phyloP scores from a whole-genome alignment of 2,888 invertebrate species.

The Pandemis cinnamomeana region DNA sequence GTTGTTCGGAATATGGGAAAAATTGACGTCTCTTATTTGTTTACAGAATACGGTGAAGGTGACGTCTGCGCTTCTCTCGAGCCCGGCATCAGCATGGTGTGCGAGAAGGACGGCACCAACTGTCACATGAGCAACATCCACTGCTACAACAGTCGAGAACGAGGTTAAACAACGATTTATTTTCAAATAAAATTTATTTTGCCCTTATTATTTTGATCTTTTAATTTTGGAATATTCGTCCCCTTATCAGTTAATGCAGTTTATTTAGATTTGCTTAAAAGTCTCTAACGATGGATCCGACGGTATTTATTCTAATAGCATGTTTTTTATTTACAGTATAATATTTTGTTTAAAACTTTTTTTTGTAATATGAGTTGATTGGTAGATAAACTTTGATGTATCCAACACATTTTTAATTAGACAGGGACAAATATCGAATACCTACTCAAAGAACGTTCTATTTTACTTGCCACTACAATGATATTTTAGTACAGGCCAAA shows the following conservation, averaged over 20 bases:
- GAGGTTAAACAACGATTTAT: constrained; percentile 27
- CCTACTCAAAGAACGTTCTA: too few relatives aligned
- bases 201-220: constrained; percentile 18
- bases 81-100: constrained; percentile 69
- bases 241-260: not conserved
- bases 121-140: constrained; percentile 68
- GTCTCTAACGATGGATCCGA: not conserved
- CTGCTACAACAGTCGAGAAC: constrained; percentile 52
- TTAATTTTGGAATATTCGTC: constrained; percentile 18
- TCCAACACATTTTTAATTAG: too few relatives aligned
- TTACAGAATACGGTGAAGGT: constrained; percentile 58
- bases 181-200: constrained; percentile 21
- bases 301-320: too few relatives aligned
- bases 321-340: too few relatives aligned
- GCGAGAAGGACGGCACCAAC: constrained; percentile 68
- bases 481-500: too few relatives aligned
- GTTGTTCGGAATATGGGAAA: not conserved
- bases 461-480: too few relatives aligned
- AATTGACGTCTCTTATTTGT: not conserved
- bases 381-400: too few relatives aligned
- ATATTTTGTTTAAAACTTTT: too few relatives aligned
- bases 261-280: too few relatives aligned
- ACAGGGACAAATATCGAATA: too few relatives aligned
- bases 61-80: constrained; percentile 70
- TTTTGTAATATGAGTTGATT: too few relatives aligned